Conservation (phyloP, 2,888 invertebrate genomes). For the Xanthorhoe spadicearia region DNA sequence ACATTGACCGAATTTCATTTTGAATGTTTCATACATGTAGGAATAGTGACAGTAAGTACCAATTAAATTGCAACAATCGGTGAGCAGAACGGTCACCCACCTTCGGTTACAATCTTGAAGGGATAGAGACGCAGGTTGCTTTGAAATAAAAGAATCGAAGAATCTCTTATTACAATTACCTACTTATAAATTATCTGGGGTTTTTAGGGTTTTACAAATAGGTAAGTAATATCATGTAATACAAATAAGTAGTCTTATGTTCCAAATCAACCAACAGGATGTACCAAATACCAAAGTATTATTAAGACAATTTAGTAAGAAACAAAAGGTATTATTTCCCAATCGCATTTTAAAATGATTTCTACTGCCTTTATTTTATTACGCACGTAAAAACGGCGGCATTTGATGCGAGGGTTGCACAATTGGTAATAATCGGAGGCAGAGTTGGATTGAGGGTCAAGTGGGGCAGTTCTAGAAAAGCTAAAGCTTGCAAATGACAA, state of each 20-base stretch:
- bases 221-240: no score
- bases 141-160: no score
- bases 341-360: conserved; percentile 11
- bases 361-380: conserved; percentile 25
- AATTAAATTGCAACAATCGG: not conserved
- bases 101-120: not conserved
- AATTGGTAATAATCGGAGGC: conserved; percentile 16
- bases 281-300: not conserved
- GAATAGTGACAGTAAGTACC: not conserved
- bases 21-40: not conserved
- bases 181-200: no score
- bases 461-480: not conserved
- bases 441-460: conserved; percentile 11
- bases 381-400: conserved; percentile 33
- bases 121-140: not conserved
- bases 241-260: no score
- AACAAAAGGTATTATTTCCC: conserved; percentile 9
- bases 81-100: not conserved
- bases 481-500: no score
- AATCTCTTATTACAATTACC: no score
- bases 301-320: not conserved
- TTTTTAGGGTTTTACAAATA: no score
- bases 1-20: conserved; percentile 25
- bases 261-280: no score
- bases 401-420: conserved; percentile 29